Base-by-base conservation (phyloP, 2,113 vertebrate genomes). In the Dryoscopus gambensis region DNA sequence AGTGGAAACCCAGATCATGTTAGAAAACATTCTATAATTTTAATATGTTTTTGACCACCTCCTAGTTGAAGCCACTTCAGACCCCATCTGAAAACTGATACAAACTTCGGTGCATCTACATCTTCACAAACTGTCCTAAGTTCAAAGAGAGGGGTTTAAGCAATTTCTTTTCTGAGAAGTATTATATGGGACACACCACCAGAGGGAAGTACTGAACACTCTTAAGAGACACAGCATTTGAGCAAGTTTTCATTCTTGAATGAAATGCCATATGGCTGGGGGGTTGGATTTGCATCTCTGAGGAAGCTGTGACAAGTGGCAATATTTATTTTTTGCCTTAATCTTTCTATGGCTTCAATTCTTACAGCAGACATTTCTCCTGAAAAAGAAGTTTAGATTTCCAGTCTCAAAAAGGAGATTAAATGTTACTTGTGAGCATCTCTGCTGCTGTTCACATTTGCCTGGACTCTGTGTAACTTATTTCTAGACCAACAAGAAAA, bases 231-330 rank as follows among this genome's bases (percentile, higher is more conserved):
- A 7, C 9, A 42, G 4, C 10, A 71, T 82, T 84, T 82, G 84
- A 87, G 77, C 65, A 91, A 82, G 44, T 87, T 93, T 93, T 96
- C 65, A 87, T 60, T 93, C 81, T 75, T 87, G 40, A 82, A 82
- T 84, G 81, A 84, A 87, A 79, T 64, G n/a, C n/a, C 39, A n/a
- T 89, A 50, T 39, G 52, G 65, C 17, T 75, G 19, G 9, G 17
- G 31, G 16, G 3, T 13, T 62, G 28, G 77, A 78, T 67, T 84
- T 81, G 13, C 27, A 13, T 87, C 47, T 89, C 40, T 78, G 19
- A 82, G 62, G 52, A 87, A 93, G 24, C 30, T 93, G 18, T 89
- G 35, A 68, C 33, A 78, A 78, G 21, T 31, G 22, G 5, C 47
- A 87, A 55, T 13, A 1, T 67, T 86, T 77, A 44, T 69, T 87